Percentiles rank a stretch among this genome's conserved stretches.
phyloP scores from a whole-genome alignment of 2,113 vertebrate genomes.

The Macrotis lagotis region DNA sequence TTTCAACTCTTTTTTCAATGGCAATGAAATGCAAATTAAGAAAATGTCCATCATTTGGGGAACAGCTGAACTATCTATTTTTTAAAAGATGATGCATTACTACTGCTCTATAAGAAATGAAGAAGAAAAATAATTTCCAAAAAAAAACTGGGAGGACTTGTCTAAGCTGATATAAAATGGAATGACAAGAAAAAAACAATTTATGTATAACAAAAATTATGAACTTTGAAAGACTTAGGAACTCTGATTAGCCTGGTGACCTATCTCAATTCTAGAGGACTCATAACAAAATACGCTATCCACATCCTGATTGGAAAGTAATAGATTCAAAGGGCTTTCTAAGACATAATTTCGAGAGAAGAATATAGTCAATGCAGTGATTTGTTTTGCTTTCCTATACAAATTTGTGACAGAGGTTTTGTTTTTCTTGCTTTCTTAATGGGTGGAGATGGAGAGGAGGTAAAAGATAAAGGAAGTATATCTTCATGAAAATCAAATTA shows the following conservation, averaged over 20 bases:
- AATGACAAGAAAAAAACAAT: not conserved
- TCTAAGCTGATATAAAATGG: not conserved
- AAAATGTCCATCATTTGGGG: too few relatives aligned
- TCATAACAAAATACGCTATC: not conserved
- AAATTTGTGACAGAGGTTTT: too few relatives aligned
- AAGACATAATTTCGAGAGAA: not conserved
- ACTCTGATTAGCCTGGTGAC: not conserved
- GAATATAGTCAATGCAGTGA: not conserved
- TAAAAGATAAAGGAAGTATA: not conserved
- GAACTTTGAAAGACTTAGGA: not conserved
- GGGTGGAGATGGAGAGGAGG: not conserved
- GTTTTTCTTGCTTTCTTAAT: too few relatives aligned
- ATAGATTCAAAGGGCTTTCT: not conserved
- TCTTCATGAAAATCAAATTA: not conserved
- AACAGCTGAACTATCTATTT: not conserved
- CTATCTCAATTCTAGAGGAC: not conserved
- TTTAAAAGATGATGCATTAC: not conserved
- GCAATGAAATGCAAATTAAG: too few relatives aligned
- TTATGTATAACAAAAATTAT: not conserved
- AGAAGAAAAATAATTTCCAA: not conserved
- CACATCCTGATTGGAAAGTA: not conserved
- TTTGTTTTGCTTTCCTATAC: too few relatives aligned
- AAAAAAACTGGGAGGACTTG: not conserved
- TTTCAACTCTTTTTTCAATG: too few relatives aligned
- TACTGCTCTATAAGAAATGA: not conserved